These are phyloP conservation scores for Drosophila punjabiensis DNA, from an alignment of 1,140 invertebrate species.

Conservation along the genomic window DNA sequence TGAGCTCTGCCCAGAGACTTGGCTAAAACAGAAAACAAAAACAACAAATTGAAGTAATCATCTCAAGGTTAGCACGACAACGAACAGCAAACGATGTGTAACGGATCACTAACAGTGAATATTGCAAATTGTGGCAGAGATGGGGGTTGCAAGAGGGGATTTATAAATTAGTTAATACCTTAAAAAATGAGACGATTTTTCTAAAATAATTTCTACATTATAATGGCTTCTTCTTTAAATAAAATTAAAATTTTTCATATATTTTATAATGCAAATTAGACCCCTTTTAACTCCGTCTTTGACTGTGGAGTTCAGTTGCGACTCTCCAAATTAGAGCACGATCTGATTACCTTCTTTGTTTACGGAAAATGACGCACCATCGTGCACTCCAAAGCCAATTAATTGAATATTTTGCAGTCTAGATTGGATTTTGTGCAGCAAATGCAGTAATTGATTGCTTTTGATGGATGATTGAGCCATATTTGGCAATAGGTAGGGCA, in stretches of 20 bases:
- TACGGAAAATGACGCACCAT: conserved; percentile 67
- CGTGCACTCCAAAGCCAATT: conserved; percentile 57
- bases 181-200: neutral
- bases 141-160: neutral
- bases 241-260: neutral
- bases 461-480: conserved; percentile 45
- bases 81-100: conserved; percentile 53
- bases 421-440: conserved; percentile 33
- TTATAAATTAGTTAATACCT: too few species aligned
- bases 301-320: neutral
- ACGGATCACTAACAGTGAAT: conserved; percentile 67
- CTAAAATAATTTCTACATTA: neutral
- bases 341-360: conserved; percentile 74
- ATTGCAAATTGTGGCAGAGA: conserved; percentile 27
- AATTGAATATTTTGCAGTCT: conserved; percentile 63
- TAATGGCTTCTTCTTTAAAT: rapidly evolving
- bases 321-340: conserved; percentile 68
- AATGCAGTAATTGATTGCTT: conserved; percentile 32
- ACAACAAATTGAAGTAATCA: conserved; percentile 72
- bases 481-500: conserved; percentile 23
- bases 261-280: neutral
- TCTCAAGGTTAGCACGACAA: conserved; percentile 80
- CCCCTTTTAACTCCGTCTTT: neutral
- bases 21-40: conserved; percentile 47
- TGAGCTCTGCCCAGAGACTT: conserved; percentile 41